These are phyloP conservation scores for Fistularia commersonii DNA, from an alignment of 2,797 vertebrate species.

Conservation along the genomic window DNA sequence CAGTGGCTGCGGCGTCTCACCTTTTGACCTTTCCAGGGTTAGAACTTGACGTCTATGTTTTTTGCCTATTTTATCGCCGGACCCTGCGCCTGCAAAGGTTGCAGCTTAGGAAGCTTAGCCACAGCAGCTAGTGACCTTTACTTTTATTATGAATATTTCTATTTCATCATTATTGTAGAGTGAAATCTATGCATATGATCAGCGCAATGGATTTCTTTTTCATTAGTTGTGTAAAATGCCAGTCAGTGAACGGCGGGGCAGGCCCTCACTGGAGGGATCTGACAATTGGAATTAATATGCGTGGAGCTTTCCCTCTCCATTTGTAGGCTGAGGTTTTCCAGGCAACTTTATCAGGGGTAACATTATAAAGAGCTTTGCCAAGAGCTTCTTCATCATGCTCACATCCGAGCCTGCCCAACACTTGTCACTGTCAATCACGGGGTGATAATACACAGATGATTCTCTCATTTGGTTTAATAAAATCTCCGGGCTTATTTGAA, in stretches of 20 bases:
- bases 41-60: constrained; percentile 47
- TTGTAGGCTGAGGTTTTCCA: constrained; percentile 86
- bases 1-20: constrained; percentile 36
- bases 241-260: constrained; percentile 75
- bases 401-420: constrained; percentile 86
- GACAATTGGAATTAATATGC: constrained; percentile 93
- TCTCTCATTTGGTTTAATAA: constrained; percentile 99
- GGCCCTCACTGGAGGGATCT: constrained; percentile 65
- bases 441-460: constrained; percentile 97
- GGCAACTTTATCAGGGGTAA: constrained; percentile 96
- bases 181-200: constrained; percentile 88
- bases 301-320: constrained; percentile 78
- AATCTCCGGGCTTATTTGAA: constrained; percentile 99
- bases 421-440: constrained; percentile 99
- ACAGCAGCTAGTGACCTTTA: constrained; percentile 92
- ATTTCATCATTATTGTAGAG: constrained; percentile 92
- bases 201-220: constrained; percentile 85
- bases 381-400: constrained; percentile 93
- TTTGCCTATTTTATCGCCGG: constrained; percentile 63
- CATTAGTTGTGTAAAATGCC: constrained; percentile 94
- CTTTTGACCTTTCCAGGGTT: constrained; percentile 51
- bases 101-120: constrained; percentile 95
- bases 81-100: constrained; percentile 86
- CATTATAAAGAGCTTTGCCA: constrained; percentile 96
- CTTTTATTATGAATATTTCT: constrained; percentile 98